Percentiles rank a stretch among this genome's conserved stretches.
phyloP scores from a whole-genome alignment of 2,113 vertebrate genomes.

The Crotalus helleri region DNA sequence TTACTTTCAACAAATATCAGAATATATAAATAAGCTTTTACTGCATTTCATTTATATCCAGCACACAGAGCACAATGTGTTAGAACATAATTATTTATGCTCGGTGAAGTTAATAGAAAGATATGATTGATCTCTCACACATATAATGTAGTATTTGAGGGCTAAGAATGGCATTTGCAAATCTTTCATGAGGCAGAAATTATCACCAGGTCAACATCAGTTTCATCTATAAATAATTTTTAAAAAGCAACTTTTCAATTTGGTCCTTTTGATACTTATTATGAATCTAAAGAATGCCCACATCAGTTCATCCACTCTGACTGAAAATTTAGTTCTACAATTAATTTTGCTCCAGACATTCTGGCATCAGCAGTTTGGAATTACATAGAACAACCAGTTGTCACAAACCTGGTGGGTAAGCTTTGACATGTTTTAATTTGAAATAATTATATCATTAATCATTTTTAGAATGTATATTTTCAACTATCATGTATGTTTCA shows the following conservation, averaged over 20 bases:
- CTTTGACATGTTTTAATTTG: slow-evolving; percentile 45
- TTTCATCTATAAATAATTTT: not conserved
- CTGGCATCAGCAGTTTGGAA: not conserved
- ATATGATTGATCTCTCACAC: not conserved
- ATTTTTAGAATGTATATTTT: slow-evolving; percentile 35
- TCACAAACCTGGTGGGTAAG: slow-evolving; percentile 47
- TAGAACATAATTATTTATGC: not conserved
- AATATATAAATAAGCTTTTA: not conserved
- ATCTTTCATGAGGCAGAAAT: slow-evolving; percentile 1
- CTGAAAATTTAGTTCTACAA: not conserved
- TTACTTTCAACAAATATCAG: not conserved
- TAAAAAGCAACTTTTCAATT: not conserved
- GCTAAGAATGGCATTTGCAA: slow-evolving; percentile 16
- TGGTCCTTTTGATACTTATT: not conserved
- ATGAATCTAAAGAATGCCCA: not conserved
- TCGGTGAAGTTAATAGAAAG: slow-evolving; percentile 12
- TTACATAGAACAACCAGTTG: slow-evolving; percentile 27
- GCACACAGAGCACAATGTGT: not conserved
- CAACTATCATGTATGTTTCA: slow-evolving; percentile 27
- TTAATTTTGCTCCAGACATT: not conserved
- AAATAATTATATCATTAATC: slow-evolving; percentile 53
- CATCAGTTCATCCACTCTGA: not conserved
- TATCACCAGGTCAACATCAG: slow-evolving; percentile 19
- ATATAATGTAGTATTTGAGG: not conserved
- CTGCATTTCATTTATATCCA: not conserved